Percentiles rank a stretch among this genome's conserved stretches.
phyloP scores from a whole-genome alignment of 2,797 vertebrate species.

The Hoplostethus mediterraneus region DNA sequence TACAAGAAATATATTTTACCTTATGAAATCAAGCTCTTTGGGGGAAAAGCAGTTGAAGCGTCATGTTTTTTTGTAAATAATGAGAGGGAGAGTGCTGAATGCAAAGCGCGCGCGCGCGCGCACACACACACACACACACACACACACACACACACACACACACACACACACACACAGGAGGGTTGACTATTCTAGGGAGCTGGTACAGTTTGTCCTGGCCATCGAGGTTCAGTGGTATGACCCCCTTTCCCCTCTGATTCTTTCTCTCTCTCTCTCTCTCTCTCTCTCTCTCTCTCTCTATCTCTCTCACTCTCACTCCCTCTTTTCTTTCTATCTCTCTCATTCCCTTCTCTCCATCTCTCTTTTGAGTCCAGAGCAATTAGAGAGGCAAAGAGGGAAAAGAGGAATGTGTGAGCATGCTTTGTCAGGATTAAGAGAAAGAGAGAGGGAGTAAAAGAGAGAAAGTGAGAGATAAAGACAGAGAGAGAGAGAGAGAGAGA shows the following conservation, averaged over 20 bases:
- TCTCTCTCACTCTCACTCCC: conserved; percentile 9
- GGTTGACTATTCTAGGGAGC: conserved; percentile 63
- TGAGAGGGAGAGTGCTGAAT: conserved; percentile 30
- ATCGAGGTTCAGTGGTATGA: conserved; percentile 74
- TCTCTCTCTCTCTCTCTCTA: conserved; percentile 54
- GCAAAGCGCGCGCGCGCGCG: background rate
- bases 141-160: too few relatives aligned
- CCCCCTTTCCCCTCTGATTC: conserved; percentile 77
- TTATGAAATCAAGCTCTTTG: conserved; percentile 62
- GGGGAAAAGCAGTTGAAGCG: conserved; percentile 32
- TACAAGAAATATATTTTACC: conserved; percentile 66
- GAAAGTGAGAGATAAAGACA: conserved; percentile 19
- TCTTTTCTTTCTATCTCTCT: conserved; percentile 52
- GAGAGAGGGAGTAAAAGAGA: conserved; percentile 70
- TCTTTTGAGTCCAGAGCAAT: conserved; percentile 84
- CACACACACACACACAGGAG: conserved; percentile 37
- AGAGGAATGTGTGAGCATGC: conserved; percentile 82
- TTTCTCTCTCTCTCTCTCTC: conserved; percentile 68
- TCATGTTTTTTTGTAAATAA: conserved; percentile 54
- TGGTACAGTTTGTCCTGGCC: conserved; percentile 79
- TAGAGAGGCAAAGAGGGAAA: conserved; percentile 84
- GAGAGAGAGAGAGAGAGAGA: conserved; percentile 20
- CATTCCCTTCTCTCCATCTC: conserved; percentile 77
- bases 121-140: too few relatives aligned
- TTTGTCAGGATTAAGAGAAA: conserved; percentile 77